Base-by-base conservation (phyloP, 2,888 invertebrate genomes). In the Anoncus sp. region DNA sequence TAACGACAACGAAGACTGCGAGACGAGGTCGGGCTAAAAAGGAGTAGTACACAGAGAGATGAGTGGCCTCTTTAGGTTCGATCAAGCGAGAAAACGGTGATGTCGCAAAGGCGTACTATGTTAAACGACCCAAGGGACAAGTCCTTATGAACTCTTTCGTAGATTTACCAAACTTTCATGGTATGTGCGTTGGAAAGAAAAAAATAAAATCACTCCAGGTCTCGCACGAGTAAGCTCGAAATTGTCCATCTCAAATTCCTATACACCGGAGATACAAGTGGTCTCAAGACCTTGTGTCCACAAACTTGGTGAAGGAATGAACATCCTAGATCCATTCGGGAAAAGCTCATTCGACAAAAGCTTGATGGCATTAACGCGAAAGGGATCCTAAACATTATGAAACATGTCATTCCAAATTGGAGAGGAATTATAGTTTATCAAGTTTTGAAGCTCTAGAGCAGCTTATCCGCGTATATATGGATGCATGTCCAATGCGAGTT, bases 51-150 rank as follows among this genome's bases (percentile, higher is more conserved):
- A 47, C 16, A 59, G 62, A 75, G 16, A 22, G 47, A 76, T 55
- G 70, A 66, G 78, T 31, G 57, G 59, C 84, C 84, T 84, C 85
- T 87, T 85, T 82, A 85, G 85, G 82, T 86, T 81, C 84, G 86
- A 75, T 84, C 87, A 85, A 84, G 85, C 87, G 87, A 84, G 84
- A 85, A 85, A 87, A 86, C 84, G 83, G 79, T 80, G 66, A 83
- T 78, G 82, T 74, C 77, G 80, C 70, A 57, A 75, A 70, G 24
- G 31, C 31, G 62, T 31, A 49, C 55, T 57, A 51, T 49, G 72
- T 63, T 77, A 67, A 77, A 78, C 70, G 70, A 60, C 55, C 74
- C 70, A 66, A 66, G 27, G 16, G 45, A 69, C 59, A 55, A 5
- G 31, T 55, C 45, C 47, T 65, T 47, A 38, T 65, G 22, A 62